Evolutionary conservation across 2,888 invertebrate genomes (phyloP).

Genomic region (Spatulosminthurus flaviceps): DNA sequence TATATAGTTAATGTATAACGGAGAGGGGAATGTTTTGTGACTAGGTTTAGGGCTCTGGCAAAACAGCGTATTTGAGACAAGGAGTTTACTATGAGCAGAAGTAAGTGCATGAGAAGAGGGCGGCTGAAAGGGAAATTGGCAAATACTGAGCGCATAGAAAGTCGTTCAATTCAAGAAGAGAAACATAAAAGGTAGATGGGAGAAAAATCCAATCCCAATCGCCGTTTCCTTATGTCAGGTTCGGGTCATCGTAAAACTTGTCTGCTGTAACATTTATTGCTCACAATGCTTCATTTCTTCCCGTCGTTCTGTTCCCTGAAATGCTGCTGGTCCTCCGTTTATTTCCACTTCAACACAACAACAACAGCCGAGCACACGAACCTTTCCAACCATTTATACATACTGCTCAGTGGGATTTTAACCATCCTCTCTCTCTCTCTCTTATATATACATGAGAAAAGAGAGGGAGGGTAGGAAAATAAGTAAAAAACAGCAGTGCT

Average conservation of each 20-base stretch:
- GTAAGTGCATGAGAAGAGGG: neutral
- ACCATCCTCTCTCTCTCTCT: too few relatives aligned
- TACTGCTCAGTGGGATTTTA: neutral
- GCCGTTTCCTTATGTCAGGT: slow-evolving; percentile 47
- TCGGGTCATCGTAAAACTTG: slow-evolving; percentile 51
- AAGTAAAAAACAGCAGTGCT: neutral
- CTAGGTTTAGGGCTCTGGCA: neutral
- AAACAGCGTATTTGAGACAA: neutral
- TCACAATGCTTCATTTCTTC: slow-evolving; percentile 35
- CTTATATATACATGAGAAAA: neutral
- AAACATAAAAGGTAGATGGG: slow-evolving; percentile 23
- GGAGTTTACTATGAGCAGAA: neutral
- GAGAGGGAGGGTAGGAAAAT: neutral
- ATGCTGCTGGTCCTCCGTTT: slow-evolving; percentile 19
- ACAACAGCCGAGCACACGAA: neutral
- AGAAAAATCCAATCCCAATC: slow-evolving; percentile 37
- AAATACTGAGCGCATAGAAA: slow-evolving; percentile 16
- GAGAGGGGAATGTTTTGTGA: neutral
- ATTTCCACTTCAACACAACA: slow-evolving; percentile 10
- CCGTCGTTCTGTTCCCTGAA: slow-evolving; percentile 26
- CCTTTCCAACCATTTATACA: neutral
- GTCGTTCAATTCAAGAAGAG: slow-evolving; percentile 14
- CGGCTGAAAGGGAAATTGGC: slow-evolving; percentile 8
- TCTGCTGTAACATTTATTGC: slow-evolving; percentile 41
- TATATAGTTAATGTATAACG: too few relatives aligned